These are phyloP conservation scores for Empis livida DNA, from an alignment of 2,888 invertebrate genomes.

Conservation along the genomic window DNA sequence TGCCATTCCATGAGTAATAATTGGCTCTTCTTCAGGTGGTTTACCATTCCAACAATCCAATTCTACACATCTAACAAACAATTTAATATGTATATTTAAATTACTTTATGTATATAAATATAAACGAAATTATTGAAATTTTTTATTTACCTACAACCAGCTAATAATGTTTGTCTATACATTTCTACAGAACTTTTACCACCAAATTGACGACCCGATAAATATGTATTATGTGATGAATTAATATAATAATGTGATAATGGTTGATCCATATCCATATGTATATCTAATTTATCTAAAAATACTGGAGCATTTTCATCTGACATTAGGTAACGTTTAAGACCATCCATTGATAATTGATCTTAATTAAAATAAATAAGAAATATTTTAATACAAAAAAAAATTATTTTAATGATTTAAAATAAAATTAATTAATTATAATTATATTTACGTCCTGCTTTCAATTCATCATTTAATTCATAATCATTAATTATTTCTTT, in stretches of 20 bases:
- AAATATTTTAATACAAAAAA: constrained; percentile 1
- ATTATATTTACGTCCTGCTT: constrained; percentile 19
- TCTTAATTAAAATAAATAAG: constrained; percentile 42
- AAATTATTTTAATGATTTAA: neutral
- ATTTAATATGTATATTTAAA: too few relatives aligned
- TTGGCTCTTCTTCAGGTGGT: constrained; percentile 96
- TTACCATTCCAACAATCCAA: constrained; percentile 99
- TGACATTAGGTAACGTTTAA: constrained; percentile 97
- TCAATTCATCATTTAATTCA: constrained; percentile 63
- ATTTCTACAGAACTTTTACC: constrained; percentile 98
- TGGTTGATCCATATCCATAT: constrained; percentile 99
- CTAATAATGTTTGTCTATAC: constrained; percentile 92
- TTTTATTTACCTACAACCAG: constrained; percentile 74
- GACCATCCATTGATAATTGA: constrained; percentile 83
- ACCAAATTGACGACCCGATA: constrained; percentile 92
- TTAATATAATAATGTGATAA: constrained; percentile 98
- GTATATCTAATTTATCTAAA: constrained; percentile 91
- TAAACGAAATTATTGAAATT: too few relatives aligned
- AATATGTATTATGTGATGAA: constrained; percentile 93
- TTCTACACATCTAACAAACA: constrained; percentile 72
- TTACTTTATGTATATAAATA: too few relatives aligned
- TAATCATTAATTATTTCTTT: constrained; percentile 87
- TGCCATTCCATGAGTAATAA: constrained; percentile 98
- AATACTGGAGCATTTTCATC: constrained; percentile 99
- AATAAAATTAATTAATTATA: too few relatives aligned